Base-by-base conservation (phyloP, 2,888 invertebrate genomes). In the Drosophila buzzatii region DNA sequence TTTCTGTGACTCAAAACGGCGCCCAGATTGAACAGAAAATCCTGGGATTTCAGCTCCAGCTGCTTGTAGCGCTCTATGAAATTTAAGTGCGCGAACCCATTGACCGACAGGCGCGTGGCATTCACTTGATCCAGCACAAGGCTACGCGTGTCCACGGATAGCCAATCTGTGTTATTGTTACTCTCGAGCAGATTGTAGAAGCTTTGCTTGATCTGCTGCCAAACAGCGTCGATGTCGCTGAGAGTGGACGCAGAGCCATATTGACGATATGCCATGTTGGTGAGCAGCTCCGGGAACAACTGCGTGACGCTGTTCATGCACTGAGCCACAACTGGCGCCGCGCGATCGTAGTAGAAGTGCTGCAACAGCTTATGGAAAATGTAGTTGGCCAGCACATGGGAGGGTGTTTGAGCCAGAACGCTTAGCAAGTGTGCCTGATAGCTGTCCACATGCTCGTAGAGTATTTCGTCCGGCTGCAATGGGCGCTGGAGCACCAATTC, bases 341-440 rank as follows among this genome's bases (percentile, higher is more conserved):
- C 52, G 0, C 33, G 66, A 8, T 89, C 82, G 31, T 82, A 82
- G 56, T 85, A 82, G 63, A 93, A 92, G 42, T 56, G 72, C 39
- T 81, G 61, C 20, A 91, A 58, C 27, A 93, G 65, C 55, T 92
- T 79, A 27, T 90, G 81, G 58, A 85, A 87, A 4, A 92, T 85
- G 60, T 92, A 92, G 68, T 92, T 91, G 31, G 92, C 92, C 37
- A 91, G 55, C 14, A 77, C 72, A 9, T 72, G 68, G 0, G 75
- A 14, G 0, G 84, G 59, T 0, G 84, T 84, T 0, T 52, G 27
- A 0, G 49, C 37, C 12, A 92, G 12, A 1, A 91, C 58, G 1
- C 57, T 39, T 8, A 63, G 53, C 33, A 92, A 35, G 23, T 91
- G 85, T 0, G 20, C 56, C 44, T 87, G 89, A 56, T 92, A 93